Evolutionary conservation across 2,888 invertebrate species (phyloP).

Genomic region (Caenorhabditis becei): DNA sequence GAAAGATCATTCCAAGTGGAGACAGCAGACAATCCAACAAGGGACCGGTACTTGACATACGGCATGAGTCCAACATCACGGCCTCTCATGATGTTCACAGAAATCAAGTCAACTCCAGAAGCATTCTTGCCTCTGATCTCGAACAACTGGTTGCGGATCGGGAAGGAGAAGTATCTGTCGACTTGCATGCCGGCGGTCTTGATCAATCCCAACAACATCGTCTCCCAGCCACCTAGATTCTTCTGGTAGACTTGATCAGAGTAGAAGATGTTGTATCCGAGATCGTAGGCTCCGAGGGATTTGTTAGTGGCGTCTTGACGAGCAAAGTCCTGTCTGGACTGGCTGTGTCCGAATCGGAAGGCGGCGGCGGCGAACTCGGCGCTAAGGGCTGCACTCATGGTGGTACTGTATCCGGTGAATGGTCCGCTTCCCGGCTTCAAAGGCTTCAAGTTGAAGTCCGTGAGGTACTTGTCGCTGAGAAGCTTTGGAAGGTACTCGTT

Average conservation of each 20-base stretch:
- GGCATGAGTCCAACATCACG: slow-evolving; percentile 69
- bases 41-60: slow-evolving; percentile 43
- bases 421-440: slow-evolving; percentile 8
- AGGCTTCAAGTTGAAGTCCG: slow-evolving; percentile 61
- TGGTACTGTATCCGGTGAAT: slow-evolving; percentile 23
- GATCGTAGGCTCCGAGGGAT: slow-evolving; percentile 35
- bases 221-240: slow-evolving; percentile 48
- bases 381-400: slow-evolving; percentile 42
- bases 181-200: slow-evolving; percentile 64
- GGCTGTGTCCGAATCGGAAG: slow-evolving; percentile 88
- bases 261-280: slow-evolving; percentile 62
- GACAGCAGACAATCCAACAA: slow-evolving; percentile 57
- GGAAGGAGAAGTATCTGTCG: slow-evolving; percentile 69
- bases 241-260: slow-evolving; percentile 59
- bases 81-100: slow-evolving; percentile 91
- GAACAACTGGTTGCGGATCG: slow-evolving; percentile 84
- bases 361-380: slow-evolving; percentile 91
- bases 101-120: slow-evolving; percentile 91
- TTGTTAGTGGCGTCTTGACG: slow-evolving; percentile 55
- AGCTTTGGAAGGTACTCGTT: slow-evolving; percentile 87
- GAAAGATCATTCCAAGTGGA: slow-evolving; percentile 62
- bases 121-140: slow-evolving; percentile 88
- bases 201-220: slow-evolving; percentile 60
- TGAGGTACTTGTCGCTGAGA: slow-evolving; percentile 82
- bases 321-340: slow-evolving; percentile 61